Evolutionary conservation across 2,797 vertebrate genomes (phyloP).

Genomic region (Coracias cyanogaster): DNA sequence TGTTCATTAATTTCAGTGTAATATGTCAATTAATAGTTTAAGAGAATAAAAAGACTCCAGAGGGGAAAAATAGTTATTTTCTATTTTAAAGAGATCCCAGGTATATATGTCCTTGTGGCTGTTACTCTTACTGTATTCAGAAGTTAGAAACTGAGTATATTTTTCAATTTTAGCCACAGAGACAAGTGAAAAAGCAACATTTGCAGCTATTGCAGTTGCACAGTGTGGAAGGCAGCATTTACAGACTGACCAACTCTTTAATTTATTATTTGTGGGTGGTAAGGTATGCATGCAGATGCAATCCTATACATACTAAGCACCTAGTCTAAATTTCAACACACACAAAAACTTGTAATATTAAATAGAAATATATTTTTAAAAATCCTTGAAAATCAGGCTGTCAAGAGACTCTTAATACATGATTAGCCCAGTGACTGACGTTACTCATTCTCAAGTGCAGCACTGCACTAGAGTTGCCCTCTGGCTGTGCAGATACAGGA

Average conservation of each 20-base stretch:
- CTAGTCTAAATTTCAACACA: background rate
- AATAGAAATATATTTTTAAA: background rate
- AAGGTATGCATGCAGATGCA: background rate
- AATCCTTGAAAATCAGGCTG: background rate
- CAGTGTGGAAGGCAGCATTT: background rate
- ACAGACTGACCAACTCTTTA: background rate
- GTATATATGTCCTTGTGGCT: rapidly evolving
- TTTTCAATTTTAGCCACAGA: background rate
- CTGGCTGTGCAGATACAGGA: background rate
- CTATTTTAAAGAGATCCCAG: background rate
- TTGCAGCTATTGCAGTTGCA: background rate
- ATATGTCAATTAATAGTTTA: background rate
- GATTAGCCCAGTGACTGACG: background rate
- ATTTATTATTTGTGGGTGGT: background rate
- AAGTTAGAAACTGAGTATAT: background rate
- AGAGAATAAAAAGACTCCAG: background rate
- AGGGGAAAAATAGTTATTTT: background rate
- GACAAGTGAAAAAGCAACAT: background rate
- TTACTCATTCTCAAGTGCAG: background rate
- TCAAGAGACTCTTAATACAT: background rate
- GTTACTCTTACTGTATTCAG: background rate
- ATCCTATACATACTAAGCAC: background rate
- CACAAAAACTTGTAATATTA: background rate
- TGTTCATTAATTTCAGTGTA: background rate
- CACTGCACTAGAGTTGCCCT: background rate